These are phyloP conservation scores for Atractosteus spatula DNA, from an alignment of 2,113 vertebrate species.

Conservation along the genomic window DNA sequence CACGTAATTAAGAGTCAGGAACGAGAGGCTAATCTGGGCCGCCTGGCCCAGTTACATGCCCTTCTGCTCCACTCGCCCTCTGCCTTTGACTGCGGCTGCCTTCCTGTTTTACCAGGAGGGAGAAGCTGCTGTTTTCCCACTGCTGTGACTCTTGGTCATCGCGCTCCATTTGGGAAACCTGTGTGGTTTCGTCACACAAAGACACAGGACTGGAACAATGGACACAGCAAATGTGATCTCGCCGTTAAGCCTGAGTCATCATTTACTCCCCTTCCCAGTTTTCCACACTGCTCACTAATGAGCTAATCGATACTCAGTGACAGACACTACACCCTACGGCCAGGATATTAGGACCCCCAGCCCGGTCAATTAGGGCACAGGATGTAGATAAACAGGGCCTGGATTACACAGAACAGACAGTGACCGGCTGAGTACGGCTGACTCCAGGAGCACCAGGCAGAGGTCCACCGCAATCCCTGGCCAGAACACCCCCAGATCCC, in stretches of 20 bases:
- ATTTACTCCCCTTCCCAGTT: neutral
- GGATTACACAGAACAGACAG: too few relatives aligned
- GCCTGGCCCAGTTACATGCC: neutral
- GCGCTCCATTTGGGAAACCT: constrained; percentile 12
- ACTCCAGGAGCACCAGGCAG: too few relatives aligned
- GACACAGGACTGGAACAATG: neutral
- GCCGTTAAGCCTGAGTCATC: constrained; percentile 5
- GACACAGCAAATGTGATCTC: constrained; percentile 10
- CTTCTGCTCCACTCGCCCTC: neutral
- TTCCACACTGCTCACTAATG: neutral
- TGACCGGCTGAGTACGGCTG: too few relatives aligned
- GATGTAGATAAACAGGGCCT: too few relatives aligned
- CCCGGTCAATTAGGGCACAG: too few relatives aligned
- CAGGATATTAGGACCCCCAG: too few relatives aligned
- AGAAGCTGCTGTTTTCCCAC: constrained; percentile 16
- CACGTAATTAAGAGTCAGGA: neutral
- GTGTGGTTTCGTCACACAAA: neutral
- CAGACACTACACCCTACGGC: too few relatives aligned
- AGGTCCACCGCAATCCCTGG: too few relatives aligned
- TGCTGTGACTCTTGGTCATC: neutral
- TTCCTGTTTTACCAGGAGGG: constrained; percentile 14
- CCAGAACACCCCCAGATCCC: too few relatives aligned
- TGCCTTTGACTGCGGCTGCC: neutral
- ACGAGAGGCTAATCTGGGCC: neutral
- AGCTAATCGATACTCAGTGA: neutral